These are phyloP conservation scores for Meteorus cinctellus DNA, from an alignment of 2,888 invertebrate genomes.

Conservation along the genomic window DNA sequence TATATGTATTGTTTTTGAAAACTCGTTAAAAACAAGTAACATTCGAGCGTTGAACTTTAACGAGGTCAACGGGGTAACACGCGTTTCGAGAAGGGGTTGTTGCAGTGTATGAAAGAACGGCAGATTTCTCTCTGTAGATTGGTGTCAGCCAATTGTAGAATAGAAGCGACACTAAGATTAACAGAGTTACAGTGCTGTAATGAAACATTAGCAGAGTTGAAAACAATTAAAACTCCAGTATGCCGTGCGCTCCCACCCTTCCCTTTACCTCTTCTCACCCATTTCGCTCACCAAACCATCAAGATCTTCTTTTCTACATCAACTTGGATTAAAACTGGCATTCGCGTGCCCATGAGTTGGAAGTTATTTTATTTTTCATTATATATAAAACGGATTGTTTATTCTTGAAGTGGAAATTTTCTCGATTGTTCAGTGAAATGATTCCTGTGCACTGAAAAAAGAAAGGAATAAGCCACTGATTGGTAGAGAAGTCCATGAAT, in stretches of 20 bases:
- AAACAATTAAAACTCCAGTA: slow-evolving; percentile 52
- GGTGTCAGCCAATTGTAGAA: slow-evolving; percentile 40
- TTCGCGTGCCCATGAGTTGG: background rate
- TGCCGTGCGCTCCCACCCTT: slow-evolving; percentile 6
- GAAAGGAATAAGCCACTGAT: background rate
- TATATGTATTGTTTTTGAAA: slow-evolving; percentile 45
- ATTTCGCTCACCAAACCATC: slow-evolving; percentile 11
- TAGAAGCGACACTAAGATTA: slow-evolving; percentile 42
- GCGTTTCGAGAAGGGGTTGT: slow-evolving; percentile 30
- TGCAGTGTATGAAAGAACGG: slow-evolving; percentile 28
- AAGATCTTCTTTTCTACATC: slow-evolving; percentile 1
- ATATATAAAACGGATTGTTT: background rate
- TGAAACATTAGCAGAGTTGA: slow-evolving; percentile 47
- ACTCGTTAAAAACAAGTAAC: slow-evolving; percentile 39
- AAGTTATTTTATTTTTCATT: background rate
- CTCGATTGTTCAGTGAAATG: slow-evolving; percentile 47
- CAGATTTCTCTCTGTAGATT: slow-evolving; percentile 10
- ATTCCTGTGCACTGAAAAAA: too few relatives aligned
- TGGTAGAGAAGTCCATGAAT: background rate
- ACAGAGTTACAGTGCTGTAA: slow-evolving; percentile 43
- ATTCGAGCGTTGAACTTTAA: slow-evolving; percentile 1
- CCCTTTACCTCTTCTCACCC: background rate
- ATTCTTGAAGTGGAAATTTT: slow-evolving; percentile 35
- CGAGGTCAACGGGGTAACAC: slow-evolving; percentile 4
- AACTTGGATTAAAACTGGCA: background rate